Conservation (phyloP, 2,888 invertebrate genomes). For the Galerucella nymphaeae region DNA sequence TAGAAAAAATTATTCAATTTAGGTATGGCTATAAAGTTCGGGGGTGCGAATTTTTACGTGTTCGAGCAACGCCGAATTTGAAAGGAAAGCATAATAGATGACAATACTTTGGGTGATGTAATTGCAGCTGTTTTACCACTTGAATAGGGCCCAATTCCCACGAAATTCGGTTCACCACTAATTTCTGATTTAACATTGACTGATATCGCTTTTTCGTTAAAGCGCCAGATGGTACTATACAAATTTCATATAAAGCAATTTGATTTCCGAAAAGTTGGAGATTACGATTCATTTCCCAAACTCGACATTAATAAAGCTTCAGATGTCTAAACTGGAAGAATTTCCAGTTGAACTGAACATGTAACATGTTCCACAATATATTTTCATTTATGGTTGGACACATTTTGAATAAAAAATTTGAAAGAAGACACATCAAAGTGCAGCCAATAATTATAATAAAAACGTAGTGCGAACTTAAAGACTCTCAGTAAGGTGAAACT, state of each 20-base stretch:
- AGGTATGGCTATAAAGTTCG: neutral
- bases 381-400: no score
- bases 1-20: conserved; percentile 14
- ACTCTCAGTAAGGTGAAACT: no score
- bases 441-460: no score
- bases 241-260: neutral
- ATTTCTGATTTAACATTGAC: conserved; percentile 34
- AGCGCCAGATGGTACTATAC: conserved; percentile 19
- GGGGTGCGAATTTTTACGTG: conserved; percentile 21
- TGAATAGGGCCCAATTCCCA: conserved; percentile 23
- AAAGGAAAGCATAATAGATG: conserved; percentile 27
- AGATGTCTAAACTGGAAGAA: no score
- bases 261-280: neutral
- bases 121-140: conserved; percentile 31
- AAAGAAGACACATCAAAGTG: no score
- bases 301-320: neutral
- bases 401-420: no score
- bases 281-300: neutral
- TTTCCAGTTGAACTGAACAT: no score
- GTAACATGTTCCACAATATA: no score
- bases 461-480: no score
- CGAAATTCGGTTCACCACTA: conserved; percentile 31
- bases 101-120: conserved; percentile 28
- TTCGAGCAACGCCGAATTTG: conserved; percentile 11
- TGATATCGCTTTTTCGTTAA: conserved; percentile 22